These are phyloP conservation scores for Pleuronectes platessa DNA, from an alignment of 2,113 vertebrate species.

Conservation along the genomic window DNA sequence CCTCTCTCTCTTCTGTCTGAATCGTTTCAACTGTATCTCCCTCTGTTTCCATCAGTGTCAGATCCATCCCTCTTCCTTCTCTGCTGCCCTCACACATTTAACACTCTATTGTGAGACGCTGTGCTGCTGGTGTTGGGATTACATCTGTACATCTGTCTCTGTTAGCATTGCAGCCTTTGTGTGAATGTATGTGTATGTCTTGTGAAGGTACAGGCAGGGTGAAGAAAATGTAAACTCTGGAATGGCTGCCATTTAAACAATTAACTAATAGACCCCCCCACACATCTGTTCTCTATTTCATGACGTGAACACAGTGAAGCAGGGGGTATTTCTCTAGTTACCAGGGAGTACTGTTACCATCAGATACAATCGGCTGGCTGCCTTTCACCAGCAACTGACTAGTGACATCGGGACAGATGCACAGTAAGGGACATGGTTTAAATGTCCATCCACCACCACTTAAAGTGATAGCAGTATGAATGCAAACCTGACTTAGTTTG, in stretches of 20 bases:
- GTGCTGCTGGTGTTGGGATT: not conserved
- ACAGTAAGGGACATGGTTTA: not conserved
- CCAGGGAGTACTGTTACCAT: not conserved
- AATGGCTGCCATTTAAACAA: not conserved
- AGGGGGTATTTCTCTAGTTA: not conserved
- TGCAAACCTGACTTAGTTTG: too few species aligned
- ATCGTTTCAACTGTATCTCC: slow-evolving; percentile 1
- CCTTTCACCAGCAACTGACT: not conserved
- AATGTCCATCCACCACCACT: too few species aligned
- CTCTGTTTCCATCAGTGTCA: slow-evolving; percentile 1
- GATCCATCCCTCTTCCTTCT: slow-evolving; percentile 17
- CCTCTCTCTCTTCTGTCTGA: slow-evolving; percentile 15
- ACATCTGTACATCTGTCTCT: slow-evolving; percentile 3
- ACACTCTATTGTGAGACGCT: slow-evolving; percentile 1
- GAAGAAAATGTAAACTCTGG: too few species aligned
- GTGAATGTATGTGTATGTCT: too few species aligned
- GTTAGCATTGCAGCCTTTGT: not conserved
- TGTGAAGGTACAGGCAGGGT: too few species aligned
- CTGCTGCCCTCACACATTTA: not conserved
- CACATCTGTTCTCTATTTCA: not conserved
- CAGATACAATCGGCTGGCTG: not conserved
- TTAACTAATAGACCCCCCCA: not conserved
- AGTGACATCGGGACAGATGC: too few species aligned
- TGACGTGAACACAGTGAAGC: too few species aligned
- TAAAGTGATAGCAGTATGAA: too few species aligned